Evolutionary conservation across 2,888 invertebrate species (phyloP).

Genomic region (Netelia melanura): DNA sequence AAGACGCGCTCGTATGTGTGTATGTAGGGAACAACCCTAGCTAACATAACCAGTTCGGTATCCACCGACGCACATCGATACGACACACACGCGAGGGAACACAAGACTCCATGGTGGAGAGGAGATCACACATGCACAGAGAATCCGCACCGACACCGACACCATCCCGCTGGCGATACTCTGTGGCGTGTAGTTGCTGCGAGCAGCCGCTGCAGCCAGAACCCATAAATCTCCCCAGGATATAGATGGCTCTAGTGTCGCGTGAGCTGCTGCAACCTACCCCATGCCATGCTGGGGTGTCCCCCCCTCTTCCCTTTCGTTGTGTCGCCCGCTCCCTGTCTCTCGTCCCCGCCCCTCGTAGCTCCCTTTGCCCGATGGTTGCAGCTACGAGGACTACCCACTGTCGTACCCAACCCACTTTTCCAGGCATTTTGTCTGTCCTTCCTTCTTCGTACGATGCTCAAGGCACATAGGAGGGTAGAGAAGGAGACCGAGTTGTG

Average conservation of each 20-base stretch:
- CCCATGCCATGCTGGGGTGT: constrained; percentile 84
- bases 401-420: constrained; percentile 73
- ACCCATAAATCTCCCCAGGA: constrained; percentile 84
- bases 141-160: constrained; percentile 68
- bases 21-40: neutral
- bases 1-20: constrained; percentile 45
- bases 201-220: constrained; percentile 83
- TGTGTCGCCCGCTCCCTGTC: constrained; percentile 73
- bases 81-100: constrained; percentile 43
- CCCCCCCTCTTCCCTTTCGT: constrained; percentile 40
- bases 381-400: constrained; percentile 71
- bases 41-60: neutral
- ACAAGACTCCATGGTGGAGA: constrained; percentile 10
- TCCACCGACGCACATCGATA: constrained; percentile 56
- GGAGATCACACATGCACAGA: constrained; percentile 29
- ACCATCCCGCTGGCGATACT: constrained; percentile 74
- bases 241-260: constrained; percentile 85
- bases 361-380: constrained; percentile 64
- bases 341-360: constrained; percentile 77
- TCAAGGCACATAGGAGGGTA: constrained; percentile 2
- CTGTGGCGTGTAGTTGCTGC: constrained; percentile 81
- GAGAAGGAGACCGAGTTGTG: constrained; percentile 24
- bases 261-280: constrained; percentile 83
- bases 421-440: constrained; percentile 62
- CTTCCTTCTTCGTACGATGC: constrained; percentile 29